Conservation (phyloP, 2,113 vertebrate species). For the Lepidothrix coronata region DNA sequence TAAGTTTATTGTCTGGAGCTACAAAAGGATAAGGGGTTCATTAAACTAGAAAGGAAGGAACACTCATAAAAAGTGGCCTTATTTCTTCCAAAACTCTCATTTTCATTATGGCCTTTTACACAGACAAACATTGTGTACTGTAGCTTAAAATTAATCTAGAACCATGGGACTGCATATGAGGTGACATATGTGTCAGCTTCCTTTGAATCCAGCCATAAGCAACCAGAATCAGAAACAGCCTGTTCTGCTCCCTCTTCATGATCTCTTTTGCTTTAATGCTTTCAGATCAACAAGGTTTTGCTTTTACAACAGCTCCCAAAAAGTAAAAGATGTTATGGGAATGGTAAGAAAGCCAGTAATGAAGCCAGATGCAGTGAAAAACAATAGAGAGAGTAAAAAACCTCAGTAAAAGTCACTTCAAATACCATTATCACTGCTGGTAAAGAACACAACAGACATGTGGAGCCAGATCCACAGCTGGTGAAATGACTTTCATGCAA, state of each 20-base stretch:
- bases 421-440: neutral
- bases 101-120: neutral
- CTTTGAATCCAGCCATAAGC: neutral
- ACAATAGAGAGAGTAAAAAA: neutral
- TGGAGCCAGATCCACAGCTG: neutral
- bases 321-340: neutral
- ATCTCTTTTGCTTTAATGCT: neutral
- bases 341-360: neutral
- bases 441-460: neutral
- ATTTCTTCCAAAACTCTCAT: neutral
- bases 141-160: neutral
- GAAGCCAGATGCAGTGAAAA: neutral
- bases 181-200: neutral
- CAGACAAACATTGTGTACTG: neutral
- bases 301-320: neutral
- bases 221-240: neutral
- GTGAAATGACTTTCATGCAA: neutral
- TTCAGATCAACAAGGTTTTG: neutral
- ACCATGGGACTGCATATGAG: neutral
- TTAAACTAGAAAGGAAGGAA: neutral
- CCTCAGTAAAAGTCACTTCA: neutral
- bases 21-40: neutral
- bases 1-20: neutral
- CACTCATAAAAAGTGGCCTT: neutral
- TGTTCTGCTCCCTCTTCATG: neutral